Conservation (phyloP, 2,888 invertebrate species). For the Dicyrtomina minuta region DNA sequence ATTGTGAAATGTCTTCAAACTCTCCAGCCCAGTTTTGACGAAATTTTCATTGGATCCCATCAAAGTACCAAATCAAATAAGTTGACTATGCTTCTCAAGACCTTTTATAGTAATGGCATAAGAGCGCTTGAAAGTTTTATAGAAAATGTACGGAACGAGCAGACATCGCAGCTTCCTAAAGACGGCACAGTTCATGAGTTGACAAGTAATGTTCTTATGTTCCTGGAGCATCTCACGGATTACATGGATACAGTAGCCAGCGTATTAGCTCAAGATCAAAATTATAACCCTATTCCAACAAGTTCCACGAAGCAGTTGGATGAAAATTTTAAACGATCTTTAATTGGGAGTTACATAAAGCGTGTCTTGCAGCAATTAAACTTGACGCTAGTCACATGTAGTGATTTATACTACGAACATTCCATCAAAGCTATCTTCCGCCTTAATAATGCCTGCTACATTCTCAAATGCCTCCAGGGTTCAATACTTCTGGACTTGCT, state of each 20-base stretch:
- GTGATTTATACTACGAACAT: conserved; percentile 84
- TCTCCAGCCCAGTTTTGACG: conserved; percentile 77
- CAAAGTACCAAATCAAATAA: conserved; percentile 62
- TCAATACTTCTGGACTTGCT: conserved; percentile 81
- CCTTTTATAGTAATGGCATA: conserved; percentile 62
- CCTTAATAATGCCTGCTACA: conserved; percentile 91
- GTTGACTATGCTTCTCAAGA: conserved; percentile 48
- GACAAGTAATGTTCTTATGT: conserved; percentile 89
- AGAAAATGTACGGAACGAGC: conserved; percentile 78
- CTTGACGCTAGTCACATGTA: conserved; percentile 82
- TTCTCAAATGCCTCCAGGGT: conserved; percentile 85
- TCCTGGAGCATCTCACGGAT: conserved; percentile 80
- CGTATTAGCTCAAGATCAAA: conserved; percentile 64
- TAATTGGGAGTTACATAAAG: conserved; percentile 79
- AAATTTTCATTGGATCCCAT: conserved; percentile 73
- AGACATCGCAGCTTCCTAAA: conserved; percentile 79
- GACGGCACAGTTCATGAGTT: conserved; percentile 98
- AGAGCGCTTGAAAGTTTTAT: conserved; percentile 90
- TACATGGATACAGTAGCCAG: conserved; percentile 75
- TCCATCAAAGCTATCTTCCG: conserved; percentile 86
- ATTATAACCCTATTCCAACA: conserved; percentile 55
- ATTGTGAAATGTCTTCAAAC: conserved; percentile 75
- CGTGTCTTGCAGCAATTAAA: conserved; percentile 88
- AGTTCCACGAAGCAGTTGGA: conserved; percentile 39
- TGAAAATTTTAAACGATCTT: conserved; percentile 65